These are phyloP conservation scores for Eudorcas thomsonii DNA, from an alignment of 2,113 vertebrate species.

Conservation along the genomic window DNA sequence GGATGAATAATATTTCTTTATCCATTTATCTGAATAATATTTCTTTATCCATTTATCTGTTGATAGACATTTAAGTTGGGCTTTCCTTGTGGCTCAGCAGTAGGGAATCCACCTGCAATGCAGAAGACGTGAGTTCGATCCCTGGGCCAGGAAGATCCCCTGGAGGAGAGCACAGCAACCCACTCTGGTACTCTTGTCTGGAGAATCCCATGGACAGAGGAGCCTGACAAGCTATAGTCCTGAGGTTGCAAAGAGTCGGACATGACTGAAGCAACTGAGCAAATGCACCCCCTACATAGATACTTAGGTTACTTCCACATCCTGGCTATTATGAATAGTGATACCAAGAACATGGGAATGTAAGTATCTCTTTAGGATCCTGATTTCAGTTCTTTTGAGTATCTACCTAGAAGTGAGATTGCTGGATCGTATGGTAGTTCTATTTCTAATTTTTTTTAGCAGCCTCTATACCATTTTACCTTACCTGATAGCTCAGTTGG, in stretches of 20 bases:
- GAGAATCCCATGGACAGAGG: background rate
- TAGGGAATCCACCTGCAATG: background rate
- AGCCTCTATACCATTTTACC: too few species aligned
- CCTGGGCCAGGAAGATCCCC: background rate
- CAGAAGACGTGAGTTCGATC: accelerated
- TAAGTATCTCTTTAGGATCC: too few species aligned
- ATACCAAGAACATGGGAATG: too few species aligned
- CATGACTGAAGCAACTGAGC: too few species aligned
- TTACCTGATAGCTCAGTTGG: too few species aligned
- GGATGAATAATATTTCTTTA: background rate
- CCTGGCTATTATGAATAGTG: too few species aligned
- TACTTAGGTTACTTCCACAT: too few species aligned
- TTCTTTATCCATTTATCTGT: background rate
- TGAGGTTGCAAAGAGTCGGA: background rate
- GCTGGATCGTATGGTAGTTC: too few species aligned
- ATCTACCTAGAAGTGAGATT: too few species aligned
- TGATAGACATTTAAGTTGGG: background rate
- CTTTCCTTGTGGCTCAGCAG: background rate
- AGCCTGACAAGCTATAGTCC: background rate
- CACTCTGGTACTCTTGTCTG: background rate
- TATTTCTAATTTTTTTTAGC: too few species aligned
- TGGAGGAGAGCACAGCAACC: background rate
- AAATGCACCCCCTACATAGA: too few species aligned
- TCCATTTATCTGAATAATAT: background rate
- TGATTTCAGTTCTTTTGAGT: too few species aligned